phyloP scores from a whole-genome alignment of 2,797 vertebrate genomes.

The Acipenser transmontanus region DNA sequence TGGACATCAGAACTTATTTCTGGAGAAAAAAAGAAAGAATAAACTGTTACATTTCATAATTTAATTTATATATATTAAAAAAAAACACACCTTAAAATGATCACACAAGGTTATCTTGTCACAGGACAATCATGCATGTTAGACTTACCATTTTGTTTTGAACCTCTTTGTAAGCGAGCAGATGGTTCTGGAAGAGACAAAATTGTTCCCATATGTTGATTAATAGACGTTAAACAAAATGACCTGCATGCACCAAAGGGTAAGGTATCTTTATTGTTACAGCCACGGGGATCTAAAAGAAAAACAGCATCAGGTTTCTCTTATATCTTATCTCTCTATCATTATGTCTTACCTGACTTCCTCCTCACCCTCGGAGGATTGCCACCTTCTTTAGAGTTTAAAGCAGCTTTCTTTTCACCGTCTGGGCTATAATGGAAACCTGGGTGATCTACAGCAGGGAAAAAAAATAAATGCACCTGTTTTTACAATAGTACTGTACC shows the following conservation, averaged over 20 bases:
- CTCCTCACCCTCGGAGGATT: slow-evolving; percentile 74
- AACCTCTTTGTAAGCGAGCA: slow-evolving; percentile 81
- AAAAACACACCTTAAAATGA: too few species aligned
- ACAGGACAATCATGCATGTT: slow-evolving; percentile 1
- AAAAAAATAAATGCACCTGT: not conserved
- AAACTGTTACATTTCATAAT: too few species aligned
- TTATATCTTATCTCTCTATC: not conserved
- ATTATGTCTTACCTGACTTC: slow-evolving; percentile 71
- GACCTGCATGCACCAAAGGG: not conserved
- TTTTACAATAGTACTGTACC: too few species aligned
- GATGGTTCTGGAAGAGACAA: slow-evolving; percentile 70
- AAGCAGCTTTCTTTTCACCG: slow-evolving; percentile 59
- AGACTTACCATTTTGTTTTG: slow-evolving; percentile 77
- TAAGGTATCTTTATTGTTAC: not conserved
- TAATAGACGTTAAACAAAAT: not conserved
- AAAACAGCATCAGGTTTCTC: slow-evolving; percentile 9
- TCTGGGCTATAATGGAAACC: slow-evolving; percentile 82
- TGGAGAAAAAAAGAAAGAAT: slow-evolving; percentile 29
- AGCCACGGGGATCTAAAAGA: not conserved
- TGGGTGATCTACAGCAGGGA: slow-evolving; percentile 70
- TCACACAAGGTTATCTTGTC: not conserved
- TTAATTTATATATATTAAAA: too few species aligned
- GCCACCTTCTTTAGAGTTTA: slow-evolving; percentile 71
- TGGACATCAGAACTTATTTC: slow-evolving; percentile 61
- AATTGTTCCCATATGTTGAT: not conserved